Percentiles rank a stretch among this genome's conserved stretches.
Conservation (phyloP, 2,888 invertebrate genomes). For the Dysmachus trigonus region DNA sequence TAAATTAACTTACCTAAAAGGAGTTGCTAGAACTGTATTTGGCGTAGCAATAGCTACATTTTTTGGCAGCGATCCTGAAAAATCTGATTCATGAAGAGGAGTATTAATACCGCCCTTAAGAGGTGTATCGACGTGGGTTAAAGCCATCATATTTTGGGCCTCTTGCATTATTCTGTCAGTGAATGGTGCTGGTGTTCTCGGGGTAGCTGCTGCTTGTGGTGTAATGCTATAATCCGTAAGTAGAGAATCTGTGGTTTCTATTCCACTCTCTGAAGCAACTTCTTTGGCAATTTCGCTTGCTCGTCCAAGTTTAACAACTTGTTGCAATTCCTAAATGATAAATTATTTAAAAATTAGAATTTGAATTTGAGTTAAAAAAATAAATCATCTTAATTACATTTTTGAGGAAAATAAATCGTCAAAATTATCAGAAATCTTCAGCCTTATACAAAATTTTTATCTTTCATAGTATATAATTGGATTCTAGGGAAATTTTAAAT, state of each 20-base stretch:
- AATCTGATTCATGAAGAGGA: conserved; percentile 88
- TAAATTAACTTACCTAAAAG: conserved; percentile 71
- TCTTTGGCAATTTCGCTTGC: conserved; percentile 92
- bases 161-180: conserved; percentile 89
- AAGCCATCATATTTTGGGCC: conserved; percentile 98
- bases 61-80: conserved; percentile 83
- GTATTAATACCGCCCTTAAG: conserved; percentile 96
- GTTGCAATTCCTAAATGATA: conserved; percentile 76
- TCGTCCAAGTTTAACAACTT: conserved; percentile 91
- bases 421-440: too few relatives aligned
- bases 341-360: not conserved
- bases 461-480: too few relatives aligned
- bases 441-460: too few relatives aligned
- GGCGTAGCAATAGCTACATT: conserved; percentile 80
- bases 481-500: too few relatives aligned
- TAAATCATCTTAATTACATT: too few relatives aligned
- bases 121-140: conserved; percentile 97
- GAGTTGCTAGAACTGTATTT: conserved; percentile 89
- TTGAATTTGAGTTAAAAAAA: not conserved
- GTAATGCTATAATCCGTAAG: conserved; percentile 90
- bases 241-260: conserved; percentile 83
- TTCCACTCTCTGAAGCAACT: conserved; percentile 80
- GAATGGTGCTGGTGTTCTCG: conserved; percentile 86
- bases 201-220: conserved; percentile 75
- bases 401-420: too few relatives aligned